Conservation (phyloP, 1,140 invertebrate genomes). For the Dinoponera quadriceps region DNA sequence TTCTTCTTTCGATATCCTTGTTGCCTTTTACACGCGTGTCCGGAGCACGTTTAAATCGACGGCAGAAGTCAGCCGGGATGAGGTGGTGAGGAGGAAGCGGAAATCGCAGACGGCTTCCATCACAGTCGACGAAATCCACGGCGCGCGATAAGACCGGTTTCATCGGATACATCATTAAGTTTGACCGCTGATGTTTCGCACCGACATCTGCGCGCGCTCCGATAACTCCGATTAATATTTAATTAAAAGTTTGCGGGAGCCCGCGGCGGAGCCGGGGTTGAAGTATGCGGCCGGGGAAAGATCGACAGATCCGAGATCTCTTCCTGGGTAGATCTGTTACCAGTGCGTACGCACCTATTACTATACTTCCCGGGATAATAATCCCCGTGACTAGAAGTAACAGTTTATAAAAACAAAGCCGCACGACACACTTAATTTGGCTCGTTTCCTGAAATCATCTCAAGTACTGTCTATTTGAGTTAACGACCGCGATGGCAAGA, state of each 20-base stretch:
- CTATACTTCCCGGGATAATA: conserved; percentile 11
- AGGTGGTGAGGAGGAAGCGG: background rate
- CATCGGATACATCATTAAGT: conserved; percentile 16
- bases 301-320: background rate
- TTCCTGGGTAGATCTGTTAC: background rate
- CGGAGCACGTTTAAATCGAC: conserved; percentile 37
- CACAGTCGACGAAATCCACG: conserved; percentile 13
- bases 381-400: background rate
- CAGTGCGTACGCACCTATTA: background rate
- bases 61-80: conserved; percentile 8
- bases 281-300: background rate
- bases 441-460: conserved; percentile 50
- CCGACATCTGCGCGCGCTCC: background rate
- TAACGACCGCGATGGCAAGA: conserved; percentile 38
- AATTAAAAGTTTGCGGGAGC: background rate
- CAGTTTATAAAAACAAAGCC: conserved; percentile 40
- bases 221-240: conserved; percentile 23
- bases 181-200: conserved; percentile 6
- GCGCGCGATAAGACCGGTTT: conserved; percentile 21
- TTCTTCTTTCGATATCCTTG: conserved; percentile 33
- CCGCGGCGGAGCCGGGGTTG: too few relatives aligned
- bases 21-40: conserved; percentile 35
- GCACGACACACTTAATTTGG: conserved; percentile 42
- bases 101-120: conserved; percentile 18
- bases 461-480: conserved; percentile 31